A percentile compares a stretch with the other conserved stretches of the same genome.
Evolutionary conservation across 2,888 invertebrate genomes (phyloP).

Genomic region (Eumacrocentrus americanus): DNA sequence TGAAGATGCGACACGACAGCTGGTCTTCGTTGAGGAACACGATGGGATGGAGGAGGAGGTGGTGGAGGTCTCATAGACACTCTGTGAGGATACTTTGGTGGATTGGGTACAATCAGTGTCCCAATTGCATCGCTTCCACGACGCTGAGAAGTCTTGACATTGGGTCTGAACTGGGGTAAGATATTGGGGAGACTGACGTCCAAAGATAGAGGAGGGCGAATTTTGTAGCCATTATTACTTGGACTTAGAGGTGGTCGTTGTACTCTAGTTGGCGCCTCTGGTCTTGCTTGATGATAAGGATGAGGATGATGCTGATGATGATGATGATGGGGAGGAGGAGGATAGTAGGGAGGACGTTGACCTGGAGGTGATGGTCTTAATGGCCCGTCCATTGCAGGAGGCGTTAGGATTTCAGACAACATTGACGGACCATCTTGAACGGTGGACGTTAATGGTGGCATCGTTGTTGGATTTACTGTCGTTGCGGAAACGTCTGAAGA

Average conservation of each 20-base stretch:
- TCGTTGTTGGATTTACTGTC: constrained; percentile 18
- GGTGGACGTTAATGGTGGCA: constrained; percentile 27
- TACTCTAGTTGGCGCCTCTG: constrained; percentile 38
- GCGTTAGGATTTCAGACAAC: constrained; percentile 53
- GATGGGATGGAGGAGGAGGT: constrained; percentile 1
- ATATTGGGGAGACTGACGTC: constrained; percentile 68
- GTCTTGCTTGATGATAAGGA: constrained; percentile 36
- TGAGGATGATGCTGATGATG: too few species aligned
- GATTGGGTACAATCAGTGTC: constrained; percentile 30
- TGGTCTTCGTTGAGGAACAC: constrained; percentile 6
- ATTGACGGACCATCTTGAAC: constrained; percentile 40
- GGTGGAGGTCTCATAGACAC: constrained; percentile 17
- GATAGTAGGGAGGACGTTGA: constrained; percentile 47
- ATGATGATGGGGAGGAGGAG: constrained; percentile 27
- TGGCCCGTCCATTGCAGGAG: constrained; percentile 48
- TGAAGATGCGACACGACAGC: constrained; percentile 29
- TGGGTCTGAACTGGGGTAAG: constrained; percentile 75
- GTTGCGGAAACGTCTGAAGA: constrained; percentile 35
- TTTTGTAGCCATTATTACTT: constrained; percentile 35
- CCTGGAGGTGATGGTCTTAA: constrained; percentile 29
- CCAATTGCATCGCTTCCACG: constrained; percentile 54
- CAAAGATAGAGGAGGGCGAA: constrained; percentile 41
- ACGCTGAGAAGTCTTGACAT: constrained; percentile 66
- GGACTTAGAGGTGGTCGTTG: constrained; percentile 31
- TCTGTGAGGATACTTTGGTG: constrained; percentile 18